phyloP scores from a whole-genome alignment of 2,113 vertebrate species.

The Nycticryphes semicollaris region DNA sequence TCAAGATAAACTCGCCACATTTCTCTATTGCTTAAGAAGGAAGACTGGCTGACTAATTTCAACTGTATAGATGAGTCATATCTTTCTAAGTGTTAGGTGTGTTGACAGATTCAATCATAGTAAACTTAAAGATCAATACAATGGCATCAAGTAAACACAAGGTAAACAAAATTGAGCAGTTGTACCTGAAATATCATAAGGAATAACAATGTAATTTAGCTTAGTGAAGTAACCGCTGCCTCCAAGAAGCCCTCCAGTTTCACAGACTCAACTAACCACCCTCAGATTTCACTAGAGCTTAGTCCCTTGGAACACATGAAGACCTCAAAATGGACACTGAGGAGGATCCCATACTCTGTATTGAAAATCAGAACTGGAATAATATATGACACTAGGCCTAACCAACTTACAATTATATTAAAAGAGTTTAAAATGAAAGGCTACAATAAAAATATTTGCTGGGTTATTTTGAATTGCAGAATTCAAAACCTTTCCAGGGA shows the following conservation, averaged over 20 bases:
- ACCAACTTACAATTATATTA: not conserved
- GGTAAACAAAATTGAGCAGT: not conserved
- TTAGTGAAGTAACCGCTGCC: not conserved
- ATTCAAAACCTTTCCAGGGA: not conserved
- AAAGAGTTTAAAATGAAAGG: not conserved
- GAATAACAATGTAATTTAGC: not conserved
- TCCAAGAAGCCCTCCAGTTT: not conserved
- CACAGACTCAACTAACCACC: not conserved
- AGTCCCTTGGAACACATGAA: not conserved
- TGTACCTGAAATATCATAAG: not conserved
- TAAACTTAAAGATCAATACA: not conserved
- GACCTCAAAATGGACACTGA: not conserved
- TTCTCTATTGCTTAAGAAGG: not conserved
- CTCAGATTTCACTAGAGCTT: not conserved
- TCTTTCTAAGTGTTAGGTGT: not conserved
- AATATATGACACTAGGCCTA: not conserved
- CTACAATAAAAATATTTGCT: not conserved
- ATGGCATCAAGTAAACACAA: not conserved
- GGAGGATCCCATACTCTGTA: not conserved
- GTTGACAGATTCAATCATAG: not conserved
- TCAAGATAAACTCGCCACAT: not conserved
- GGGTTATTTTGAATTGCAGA: not conserved
- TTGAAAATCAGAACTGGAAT: not conserved
- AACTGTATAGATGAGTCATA: not conserved
- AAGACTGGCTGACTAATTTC: not conserved